phyloP scores from a whole-genome alignment of 2,888 invertebrate genomes.

The Seira sanloemensis region DNA sequence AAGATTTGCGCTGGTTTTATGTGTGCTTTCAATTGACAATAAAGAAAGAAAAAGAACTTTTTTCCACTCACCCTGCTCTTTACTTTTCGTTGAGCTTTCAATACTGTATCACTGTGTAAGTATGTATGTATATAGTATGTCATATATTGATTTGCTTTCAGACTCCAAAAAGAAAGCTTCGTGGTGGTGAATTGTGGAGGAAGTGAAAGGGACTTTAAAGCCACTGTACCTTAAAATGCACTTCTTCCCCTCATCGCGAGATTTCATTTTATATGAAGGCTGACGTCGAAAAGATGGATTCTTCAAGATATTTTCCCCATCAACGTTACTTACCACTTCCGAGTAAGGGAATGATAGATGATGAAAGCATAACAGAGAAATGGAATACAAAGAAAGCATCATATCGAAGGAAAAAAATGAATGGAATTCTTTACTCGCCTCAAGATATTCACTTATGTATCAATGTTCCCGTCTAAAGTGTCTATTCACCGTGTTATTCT shows the following conservation, averaged over 20 bases:
- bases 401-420: slow-evolving; percentile 8
- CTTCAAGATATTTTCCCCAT: neutral
- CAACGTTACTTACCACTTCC: neutral
- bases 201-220: neutral
- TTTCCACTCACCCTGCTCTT: neutral
- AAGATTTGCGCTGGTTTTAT: slow-evolving; percentile 36
- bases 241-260: neutral
- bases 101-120: neutral
- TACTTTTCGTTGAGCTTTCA: neutral
- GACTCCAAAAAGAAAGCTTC: no score
- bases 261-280: neutral
- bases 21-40: slow-evolving; percentile 29
- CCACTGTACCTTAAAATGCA: neutral
- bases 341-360: slow-evolving; percentile 15
- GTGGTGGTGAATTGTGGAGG: neutral
- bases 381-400: slow-evolving; percentile 10
- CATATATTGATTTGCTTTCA: neutral
- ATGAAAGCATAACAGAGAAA: slow-evolving; percentile 51
- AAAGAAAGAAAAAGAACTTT: slow-evolving; percentile 17
- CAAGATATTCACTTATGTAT: neutral
- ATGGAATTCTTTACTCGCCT: slow-evolving; percentile 18
- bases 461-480: neutral
- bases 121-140: neutral
- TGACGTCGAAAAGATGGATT: neutral
- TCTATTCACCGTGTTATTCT: slow-evolving; percentile 3